Base-by-base conservation (phyloP, 2,888 invertebrate genomes). In the Autographa gamma region DNA sequence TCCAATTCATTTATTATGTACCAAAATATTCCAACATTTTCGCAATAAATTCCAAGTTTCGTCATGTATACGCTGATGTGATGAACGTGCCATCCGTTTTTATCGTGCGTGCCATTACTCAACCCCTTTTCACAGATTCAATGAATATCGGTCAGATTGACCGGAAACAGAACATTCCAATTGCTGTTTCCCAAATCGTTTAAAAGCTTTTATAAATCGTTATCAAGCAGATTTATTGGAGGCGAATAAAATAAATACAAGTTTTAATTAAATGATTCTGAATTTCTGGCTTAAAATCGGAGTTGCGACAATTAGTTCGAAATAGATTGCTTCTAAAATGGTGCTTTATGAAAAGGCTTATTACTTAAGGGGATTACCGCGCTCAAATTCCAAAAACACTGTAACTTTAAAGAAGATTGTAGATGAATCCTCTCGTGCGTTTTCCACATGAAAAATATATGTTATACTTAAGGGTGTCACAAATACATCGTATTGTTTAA, bases 111-210 rank as follows among this genome's bases (percentile, higher is more conserved):
- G 6, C 69, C 59, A 70, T 76, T 76, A 71, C 56, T 78, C 66
- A 68, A 62, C 9, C 64, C 58, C 25, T 65, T 76, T 69, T 65
- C 69, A 68, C 13, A 43, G 59, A 73, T 80, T 68, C 67, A 72
- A 76, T 70, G 65, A 73, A 61, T 66, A 75, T 63, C 56, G 52
- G 60, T 38, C 58, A 38, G n/a, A 76, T 63, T 69, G 25, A 32
- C 11, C 41, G 59, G 61, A 60, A 60, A 73, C 67, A 58, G 54
- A 54, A 60, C 70, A 66, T 58, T 48, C 6, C 31, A 60, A 70
- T 76, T 66, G 43, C 34, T 58, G 62, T 18, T 66, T 61, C 18
- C n/a, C 43, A 6, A 64, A 66, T 58, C 75, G 38, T 19, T 34
- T 60, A 31, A 59, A 79, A 60, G 63, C 43, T 79, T 69, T 16